A percentile compares a stretch with the other conserved stretches of the same genome.
These are phyloP conservation scores for Tenodera sinensis DNA, from an alignment of 2,888 invertebrate species.

Conservation along the genomic window DNA sequence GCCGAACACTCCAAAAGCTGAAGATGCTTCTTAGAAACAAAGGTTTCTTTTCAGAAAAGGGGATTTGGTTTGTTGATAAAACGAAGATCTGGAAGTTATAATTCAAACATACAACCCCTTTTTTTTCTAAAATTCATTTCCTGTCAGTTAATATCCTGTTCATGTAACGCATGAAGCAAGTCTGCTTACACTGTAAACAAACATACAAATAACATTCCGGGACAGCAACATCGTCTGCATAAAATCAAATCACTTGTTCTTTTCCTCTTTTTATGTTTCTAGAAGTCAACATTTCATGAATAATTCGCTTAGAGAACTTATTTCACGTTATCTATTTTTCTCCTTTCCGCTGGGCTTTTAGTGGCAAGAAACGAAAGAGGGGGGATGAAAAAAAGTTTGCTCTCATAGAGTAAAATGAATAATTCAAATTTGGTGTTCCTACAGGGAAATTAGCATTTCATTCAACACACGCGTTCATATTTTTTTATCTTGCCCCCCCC, in stretches of 20 bases:
- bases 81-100: too few relatives aligned
- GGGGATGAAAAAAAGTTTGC: not conserved
- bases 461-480: constrained; percentile 4
- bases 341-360: not conserved
- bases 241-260: not conserved
- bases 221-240: not conserved
- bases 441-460: constrained; percentile 11
- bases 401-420: constrained; percentile 14
- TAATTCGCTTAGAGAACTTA: constrained; percentile 16
- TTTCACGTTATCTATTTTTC: not conserved
- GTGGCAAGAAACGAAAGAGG: not conserved
- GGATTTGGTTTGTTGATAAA: too few relatives aligned
- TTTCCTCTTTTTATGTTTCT: not conserved
- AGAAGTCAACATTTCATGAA: constrained; percentile 15
- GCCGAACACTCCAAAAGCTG: too few relatives aligned
- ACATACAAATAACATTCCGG: too few relatives aligned
- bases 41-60: too few relatives aligned
- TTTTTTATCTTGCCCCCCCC: not conserved
- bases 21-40: too few relatives aligned
- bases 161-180: too few relatives aligned
- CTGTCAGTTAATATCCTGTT: too few relatives aligned
- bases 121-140: too few relatives aligned
- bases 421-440: constrained; percentile 16
- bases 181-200: too few relatives aligned
- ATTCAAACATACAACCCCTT: too few relatives aligned